A percentile compares a stretch with the other conserved stretches of the same genome.
Evolutionary conservation across 2,888 invertebrate species (phyloP).

Genomic region (Drosophila nigritarsus): DNA sequence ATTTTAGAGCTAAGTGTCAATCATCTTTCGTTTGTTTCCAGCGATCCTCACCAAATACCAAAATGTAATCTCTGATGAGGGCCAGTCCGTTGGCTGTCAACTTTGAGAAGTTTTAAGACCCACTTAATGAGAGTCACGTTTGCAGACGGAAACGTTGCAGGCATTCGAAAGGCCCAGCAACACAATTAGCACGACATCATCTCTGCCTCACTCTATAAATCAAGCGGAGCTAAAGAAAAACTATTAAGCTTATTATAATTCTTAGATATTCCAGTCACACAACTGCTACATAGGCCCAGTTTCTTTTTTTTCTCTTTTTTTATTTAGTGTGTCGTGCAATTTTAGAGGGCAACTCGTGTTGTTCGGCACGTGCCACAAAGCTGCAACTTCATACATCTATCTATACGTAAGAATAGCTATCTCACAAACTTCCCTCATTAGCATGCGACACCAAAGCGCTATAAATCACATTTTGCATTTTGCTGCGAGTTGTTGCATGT

Average conservation of each 20-base stretch:
- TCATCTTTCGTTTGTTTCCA: not conserved
- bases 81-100: conserved; percentile 29
- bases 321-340: conserved; percentile 18
- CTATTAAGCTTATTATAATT: conserved; percentile 67
- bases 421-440: conserved; percentile 71
- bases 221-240: conserved; percentile 39
- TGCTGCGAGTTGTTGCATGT: conserved; percentile 50
- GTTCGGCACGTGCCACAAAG: conserved; percentile 57
- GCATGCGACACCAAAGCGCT: conserved; percentile 75
- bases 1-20: not conserved
- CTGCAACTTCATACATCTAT: conserved; percentile 43
- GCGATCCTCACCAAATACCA: not conserved
- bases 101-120: conserved; percentile 21
- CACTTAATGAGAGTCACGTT: conserved; percentile 46
- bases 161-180: conserved; percentile 32
- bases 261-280: conserved; percentile 50
- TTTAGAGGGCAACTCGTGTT: conserved; percentile 43
- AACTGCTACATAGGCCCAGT: conserved; percentile 30
- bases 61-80: conserved; percentile 23
- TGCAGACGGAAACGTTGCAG: conserved; percentile 19
- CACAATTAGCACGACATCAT: conserved; percentile 73
- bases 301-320: not conserved
- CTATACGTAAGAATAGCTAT: conserved; percentile 37
- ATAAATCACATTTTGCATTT: conserved; percentile 77
- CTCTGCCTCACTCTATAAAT: conserved; percentile 53